These are phyloP conservation scores for Camelus dromedarius DNA, from an alignment of 2,113 vertebrate species.

Conservation along the genomic window DNA sequence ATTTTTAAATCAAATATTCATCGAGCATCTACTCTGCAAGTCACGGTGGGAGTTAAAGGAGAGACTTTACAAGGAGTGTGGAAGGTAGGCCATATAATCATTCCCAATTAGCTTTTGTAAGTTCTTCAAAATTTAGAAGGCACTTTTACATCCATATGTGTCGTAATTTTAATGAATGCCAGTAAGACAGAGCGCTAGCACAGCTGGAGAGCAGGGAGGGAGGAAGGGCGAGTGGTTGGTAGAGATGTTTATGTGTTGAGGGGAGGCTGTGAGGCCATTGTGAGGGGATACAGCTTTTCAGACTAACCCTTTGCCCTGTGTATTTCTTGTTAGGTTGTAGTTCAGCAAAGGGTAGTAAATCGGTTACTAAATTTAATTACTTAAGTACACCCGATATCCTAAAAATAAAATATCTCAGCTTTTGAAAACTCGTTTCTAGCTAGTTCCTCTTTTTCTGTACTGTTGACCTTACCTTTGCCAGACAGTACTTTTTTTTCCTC, in stretches of 20 bases:
- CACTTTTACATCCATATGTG: neutral
- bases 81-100: neutral
- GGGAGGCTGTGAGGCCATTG: neutral
- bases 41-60: conserved; percentile 23
- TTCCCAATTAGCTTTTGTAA: neutral
- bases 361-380: conserved; percentile 45
- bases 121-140: conserved; percentile 4
- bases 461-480: neutral
- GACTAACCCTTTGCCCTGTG: neutral
- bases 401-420: neutral
- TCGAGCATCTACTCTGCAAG: conserved; percentile 52
- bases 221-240: neutral
- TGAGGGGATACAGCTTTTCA: neutral
- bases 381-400: neutral
- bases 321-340: neutral
- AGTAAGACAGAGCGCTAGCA: neutral
- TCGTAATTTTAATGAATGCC: neutral
- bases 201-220: neutral
- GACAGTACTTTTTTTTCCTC: neutral
- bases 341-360: neutral
- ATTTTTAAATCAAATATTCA: conserved; percentile 58
- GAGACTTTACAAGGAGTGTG: neutral
- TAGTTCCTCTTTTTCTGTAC: conserved; percentile 2
- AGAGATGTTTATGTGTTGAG: neutral
- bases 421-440: conserved; percentile 1